Conservation (phyloP, 2,113 vertebrate genomes). For the Aegotheles bennettii region DNA sequence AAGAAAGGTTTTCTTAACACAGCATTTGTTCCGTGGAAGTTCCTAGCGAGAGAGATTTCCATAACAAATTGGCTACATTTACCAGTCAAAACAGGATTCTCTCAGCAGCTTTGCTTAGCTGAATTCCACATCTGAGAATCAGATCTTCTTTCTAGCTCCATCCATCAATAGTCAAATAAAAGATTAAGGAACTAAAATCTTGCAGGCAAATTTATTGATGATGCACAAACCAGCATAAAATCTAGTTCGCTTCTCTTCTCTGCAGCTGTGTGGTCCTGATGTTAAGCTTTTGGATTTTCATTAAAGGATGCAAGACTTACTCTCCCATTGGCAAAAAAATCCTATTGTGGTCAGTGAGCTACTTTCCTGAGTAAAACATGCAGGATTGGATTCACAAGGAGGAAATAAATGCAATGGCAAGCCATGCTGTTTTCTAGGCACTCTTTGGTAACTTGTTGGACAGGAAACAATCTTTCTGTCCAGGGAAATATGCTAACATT, state of each 20-base stretch:
- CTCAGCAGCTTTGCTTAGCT: background rate
- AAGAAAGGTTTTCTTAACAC: background rate
- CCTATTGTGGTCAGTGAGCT: background rate
- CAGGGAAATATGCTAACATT: background rate
- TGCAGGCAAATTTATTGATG: background rate
- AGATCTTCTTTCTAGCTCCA: background rate
- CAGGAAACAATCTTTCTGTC: background rate
- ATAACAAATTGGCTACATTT: background rate
- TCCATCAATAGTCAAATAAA: background rate
- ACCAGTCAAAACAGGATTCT: background rate
- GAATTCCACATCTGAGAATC: background rate
- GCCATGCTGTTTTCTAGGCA: background rate
- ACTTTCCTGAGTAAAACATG: background rate
- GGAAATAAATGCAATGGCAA: background rate
- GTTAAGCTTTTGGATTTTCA: background rate
- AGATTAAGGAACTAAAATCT: background rate
- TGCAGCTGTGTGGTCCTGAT: background rate
- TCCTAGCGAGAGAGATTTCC: background rate
- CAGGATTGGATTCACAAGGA: background rate
- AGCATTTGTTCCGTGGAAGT: background rate
- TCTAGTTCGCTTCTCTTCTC: background rate
- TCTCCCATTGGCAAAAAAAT: background rate
- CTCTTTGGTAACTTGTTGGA: background rate
- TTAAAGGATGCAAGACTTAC: background rate
- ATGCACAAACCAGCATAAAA: background rate